Base-by-base conservation (phyloP, 1,140 invertebrate species). In the Saccostrea glomerata region DNA sequence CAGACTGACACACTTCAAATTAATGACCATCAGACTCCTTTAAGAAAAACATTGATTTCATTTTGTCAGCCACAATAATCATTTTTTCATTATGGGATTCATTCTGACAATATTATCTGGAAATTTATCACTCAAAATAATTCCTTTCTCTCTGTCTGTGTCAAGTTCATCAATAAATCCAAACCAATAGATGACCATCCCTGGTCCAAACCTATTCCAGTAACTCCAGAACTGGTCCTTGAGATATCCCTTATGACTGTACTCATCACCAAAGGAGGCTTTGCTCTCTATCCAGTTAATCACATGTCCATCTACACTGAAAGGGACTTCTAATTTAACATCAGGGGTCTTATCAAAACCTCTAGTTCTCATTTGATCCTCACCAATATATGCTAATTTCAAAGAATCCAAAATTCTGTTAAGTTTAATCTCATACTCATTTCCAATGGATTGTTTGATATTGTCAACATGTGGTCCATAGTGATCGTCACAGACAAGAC, bases 261-360 rank as follows among this genome's bases (percentile, higher is more conserved):
- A 96, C 88, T 96, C 96, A 95, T 98, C 97, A 5, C 98, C 98
- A 96, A 99, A 99, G 58, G 97, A 96, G 13, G 98, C 98, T 95
- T 99, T 99, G 90, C 98, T 98, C 95, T 99, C 98, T 89, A 99
- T 98, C 98, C 98, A 99, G 94, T 98, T 98, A 0, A 99, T 96
- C 30, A 99, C 96, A 93, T 97, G 96, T 9, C 97, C 97, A 95
- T 98, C 97, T 47, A 98, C 96, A 56, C 97, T 97, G 88, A 99
- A 97, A 2, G 98, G 98, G 47, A 98, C 96, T 93, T 98, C 97
- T 82, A 99, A 95, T 95, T 98, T 98, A 40, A 98, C 96, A 95
- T 99, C 98, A 12, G 98, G 98, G 15, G 98, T 99, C 95, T 99
- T 99, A 94, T 99, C 98, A 95, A 98, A 99, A 3, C 98, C 98